Evolutionary conservation across 2,113 vertebrate species (phyloP).

Genomic region (Oreocharis arfaki): DNA sequence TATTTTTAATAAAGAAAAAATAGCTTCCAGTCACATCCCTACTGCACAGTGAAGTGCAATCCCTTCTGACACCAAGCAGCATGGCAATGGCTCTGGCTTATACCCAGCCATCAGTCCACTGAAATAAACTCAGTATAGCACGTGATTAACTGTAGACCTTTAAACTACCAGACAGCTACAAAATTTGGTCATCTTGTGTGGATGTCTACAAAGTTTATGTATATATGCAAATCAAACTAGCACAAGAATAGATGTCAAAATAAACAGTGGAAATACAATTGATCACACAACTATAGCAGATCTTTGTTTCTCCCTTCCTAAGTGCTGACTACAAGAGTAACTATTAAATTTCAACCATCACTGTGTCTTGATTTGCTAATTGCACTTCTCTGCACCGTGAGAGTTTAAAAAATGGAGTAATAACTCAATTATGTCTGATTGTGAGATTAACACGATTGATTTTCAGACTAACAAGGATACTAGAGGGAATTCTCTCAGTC

Average conservation of each 20-base stretch:
- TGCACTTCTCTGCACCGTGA: not conserved
- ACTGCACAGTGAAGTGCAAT: not conserved
- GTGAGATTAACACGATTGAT: not conserved
- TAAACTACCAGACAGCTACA: not conserved
- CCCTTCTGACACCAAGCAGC: not conserved
- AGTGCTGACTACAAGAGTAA: not conserved
- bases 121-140: not conserved
- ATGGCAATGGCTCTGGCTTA: not conserved
- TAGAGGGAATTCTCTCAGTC: not conserved
- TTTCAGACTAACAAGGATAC: not conserved
- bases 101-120: not conserved
- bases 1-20: not conserved
- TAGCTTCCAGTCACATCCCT: not conserved
- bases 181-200: not conserved
- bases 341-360: not conserved
- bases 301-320: not conserved
- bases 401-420: not conserved
- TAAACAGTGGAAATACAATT: not conserved
- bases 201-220: not conserved
- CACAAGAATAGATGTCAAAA: not conserved
- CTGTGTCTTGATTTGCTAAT: not conserved
- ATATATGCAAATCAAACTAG: not conserved
- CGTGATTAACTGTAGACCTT: not conserved
- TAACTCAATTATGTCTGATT: not conserved
- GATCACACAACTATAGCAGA: not conserved